A percentile compares a stretch with the other conserved stretches of the same genome.
Conservation (phyloP, 1,140 invertebrate genomes). For the Drosophila rufa region DNA sequence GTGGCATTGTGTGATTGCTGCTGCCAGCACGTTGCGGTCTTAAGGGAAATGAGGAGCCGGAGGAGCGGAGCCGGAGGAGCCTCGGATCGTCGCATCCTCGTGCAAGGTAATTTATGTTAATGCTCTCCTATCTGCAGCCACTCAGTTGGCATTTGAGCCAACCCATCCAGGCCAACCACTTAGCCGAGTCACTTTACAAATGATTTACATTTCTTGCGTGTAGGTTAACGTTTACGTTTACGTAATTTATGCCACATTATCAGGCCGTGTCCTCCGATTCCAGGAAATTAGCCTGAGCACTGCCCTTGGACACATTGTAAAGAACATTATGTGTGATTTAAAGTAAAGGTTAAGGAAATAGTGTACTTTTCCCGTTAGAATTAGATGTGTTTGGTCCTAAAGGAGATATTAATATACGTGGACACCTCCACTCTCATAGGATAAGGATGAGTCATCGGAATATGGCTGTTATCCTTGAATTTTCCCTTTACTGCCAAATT, state of each 20-base stretch:
- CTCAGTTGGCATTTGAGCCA: slow-evolving; percentile 38
- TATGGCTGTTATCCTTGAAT: neutral
- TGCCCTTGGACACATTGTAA: neutral
- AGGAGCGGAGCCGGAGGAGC: slow-evolving; percentile 39
- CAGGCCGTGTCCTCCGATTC: slow-evolving; percentile 23
- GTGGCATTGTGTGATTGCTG: slow-evolving; percentile 53
- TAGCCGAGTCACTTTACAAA: slow-evolving; percentile 70
- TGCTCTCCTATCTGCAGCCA: slow-evolving; percentile 59
- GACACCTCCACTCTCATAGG: too few species aligned
- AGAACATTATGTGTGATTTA: slow-evolving; percentile 2
- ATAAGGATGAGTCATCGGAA: neutral
- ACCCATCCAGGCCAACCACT: slow-evolving; percentile 37
- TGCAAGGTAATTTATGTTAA: slow-evolving; percentile 82
- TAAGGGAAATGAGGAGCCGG: slow-evolving; percentile 16
- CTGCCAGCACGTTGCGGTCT: slow-evolving; percentile 46
- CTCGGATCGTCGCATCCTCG: slow-evolving; percentile 53
- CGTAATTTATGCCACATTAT: slow-evolving; percentile 77
- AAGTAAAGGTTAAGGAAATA: neutral
- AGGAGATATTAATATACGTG: too few species aligned
- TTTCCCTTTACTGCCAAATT: slow-evolving; percentile 59
- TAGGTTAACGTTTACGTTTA: slow-evolving; percentile 52
- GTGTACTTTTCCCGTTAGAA: too few species aligned
- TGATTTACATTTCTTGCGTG: slow-evolving; percentile 76
- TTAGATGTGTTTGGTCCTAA: too few species aligned
- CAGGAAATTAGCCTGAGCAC: slow-evolving; percentile 2